Evolutionary conservation across 2,797 vertebrate species (phyloP), one percentile per base, ranked within the genome.

Genomic region (Silurus aristotelis): DNA sequence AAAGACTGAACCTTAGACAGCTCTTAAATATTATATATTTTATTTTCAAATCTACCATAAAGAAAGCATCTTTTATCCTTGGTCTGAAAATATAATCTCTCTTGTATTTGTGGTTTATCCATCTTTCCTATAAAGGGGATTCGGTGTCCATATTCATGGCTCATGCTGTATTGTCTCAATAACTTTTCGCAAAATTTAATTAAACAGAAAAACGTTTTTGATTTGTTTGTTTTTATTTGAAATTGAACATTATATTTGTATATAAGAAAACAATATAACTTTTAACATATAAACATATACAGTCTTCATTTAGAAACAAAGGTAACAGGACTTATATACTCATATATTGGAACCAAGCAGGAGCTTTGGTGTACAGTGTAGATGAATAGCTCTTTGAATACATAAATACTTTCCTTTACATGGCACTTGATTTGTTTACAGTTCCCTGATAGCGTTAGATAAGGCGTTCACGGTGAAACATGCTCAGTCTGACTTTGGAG

Each of bases 361-460:
- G 67, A 73, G 10, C 19, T 83, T 86, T 83, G 85, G 67, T 56
- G n/a, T 80, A 71, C 76, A 83, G 66, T 78, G 75, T 66, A 60
- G 48, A 67, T 48, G 6, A 72, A 63, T 27, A 76, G 6, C 63
- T 77, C 17, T 60, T n/a, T 66, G 0, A 66, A 68, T 71, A 27
- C 31, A 76, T 56, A 72, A 87, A 81, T 27, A 80, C 14, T 58
- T 9, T 75, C 5, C 6, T 66, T 82, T 8, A 80, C 67, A 63
- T 61, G 61, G 19, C 22, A 43, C 14, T 27, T 48, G 56, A 85
- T 75, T 70, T 27, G 46, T 66, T 48, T 70, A 27, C 27, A 84
- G 31, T 75, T 77, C 82, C 64, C 38, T 58, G 87, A 83, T 25
- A 64, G 19, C 14, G 55, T 83, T 20, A 78, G 20, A 60, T 83